These are phyloP conservation scores for Drosophila prosaltans DNA, from an alignment of 1,140 invertebrate species.

Conservation along the genomic window DNA sequence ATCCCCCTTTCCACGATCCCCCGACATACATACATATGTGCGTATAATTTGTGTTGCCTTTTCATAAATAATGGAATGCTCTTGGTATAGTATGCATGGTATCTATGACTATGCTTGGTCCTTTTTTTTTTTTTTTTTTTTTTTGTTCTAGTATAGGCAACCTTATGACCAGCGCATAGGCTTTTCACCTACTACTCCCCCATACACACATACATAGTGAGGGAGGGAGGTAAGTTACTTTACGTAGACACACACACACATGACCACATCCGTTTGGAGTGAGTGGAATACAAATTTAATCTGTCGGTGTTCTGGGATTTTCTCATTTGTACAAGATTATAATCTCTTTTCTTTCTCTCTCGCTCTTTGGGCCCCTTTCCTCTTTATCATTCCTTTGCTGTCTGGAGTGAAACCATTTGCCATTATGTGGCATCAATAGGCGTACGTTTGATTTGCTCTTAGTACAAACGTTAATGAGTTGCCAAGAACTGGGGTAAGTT, in stretches of 20 bases:
- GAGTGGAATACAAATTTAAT: constrained; percentile 79
- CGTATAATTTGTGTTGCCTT: constrained; percentile 74
- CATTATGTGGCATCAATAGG: constrained; percentile 56
- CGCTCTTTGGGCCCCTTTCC: neutral
- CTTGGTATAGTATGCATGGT: constrained; percentile 30
- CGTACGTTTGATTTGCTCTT: constrained; percentile 42
- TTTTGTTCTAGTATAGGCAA: constrained; percentile 35
- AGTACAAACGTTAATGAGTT: constrained; percentile 65
- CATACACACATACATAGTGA: constrained; percentile 8
- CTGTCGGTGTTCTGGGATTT: constrained; percentile 75
- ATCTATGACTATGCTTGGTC: constrained; percentile 42
- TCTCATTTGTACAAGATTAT: constrained; percentile 75
- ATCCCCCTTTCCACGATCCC: constrained; percentile 5
- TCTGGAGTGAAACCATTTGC: constrained; percentile 22
- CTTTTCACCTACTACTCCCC: neutral
- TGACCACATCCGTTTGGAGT: constrained; percentile 64
- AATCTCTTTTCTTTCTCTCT: constrained; percentile 43
- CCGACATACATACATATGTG: constrained; percentile 28
- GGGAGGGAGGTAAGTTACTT: constrained; percentile 54
- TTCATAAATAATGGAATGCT: constrained; percentile 73
- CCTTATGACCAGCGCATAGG: constrained; percentile 41
- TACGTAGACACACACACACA: constrained; percentile 42
- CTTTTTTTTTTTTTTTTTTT: constrained; percentile 42
- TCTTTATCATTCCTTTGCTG: neutral
- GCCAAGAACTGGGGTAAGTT: constrained; percentile 42